Base-by-base conservation (phyloP, 2,797 vertebrate genomes). In the Hemibagrus guttatus region DNA sequence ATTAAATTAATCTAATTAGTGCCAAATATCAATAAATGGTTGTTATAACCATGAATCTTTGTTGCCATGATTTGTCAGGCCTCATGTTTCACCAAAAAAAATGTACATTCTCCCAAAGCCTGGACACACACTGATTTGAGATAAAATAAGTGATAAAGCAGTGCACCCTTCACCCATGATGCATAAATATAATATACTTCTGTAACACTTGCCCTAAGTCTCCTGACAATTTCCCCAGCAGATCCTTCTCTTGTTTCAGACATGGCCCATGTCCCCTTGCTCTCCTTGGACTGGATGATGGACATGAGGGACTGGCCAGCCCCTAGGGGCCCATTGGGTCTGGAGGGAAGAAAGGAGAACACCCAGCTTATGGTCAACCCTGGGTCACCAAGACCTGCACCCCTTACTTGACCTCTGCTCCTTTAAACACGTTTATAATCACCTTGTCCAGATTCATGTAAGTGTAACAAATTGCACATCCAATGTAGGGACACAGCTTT, bases 221-320 rank as follows among this genome's bases (percentile, higher is more conserved):
- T 39, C 66, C 66, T 64, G 63, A 83, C 76, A 31, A 28, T 84
- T 84, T 46, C 58, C 81, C 86, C 64, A 26, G 49, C n/a, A 63
- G 84, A 83, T 63, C 63, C 81, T 54, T 91, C 85, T 91, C 86
- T 49, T 85, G 87, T 92, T 92, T 89, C 89, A 86, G 54, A 74
- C 69, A 69, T 28, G 69, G 84, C 84, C 87, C 14, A 68, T 81
- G 75, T 88, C 68, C 80, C 74, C 84, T 83, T 66, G 19, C 56
- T 81, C 88, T 85, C 85, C 88, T 28, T 35, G 76, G 56, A 84
- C 54, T 59, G 85, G 91, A 88, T 94, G 94, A 95, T 90, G 93
- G 95, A 95, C 93, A 84, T 80, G 88, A 89, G 90, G 88, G 93
- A 89, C 92, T 94, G 94, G 90, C 35, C 54, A 85, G 88, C 92